phyloP scores from a whole-genome alignment of 2,113 vertebrate species.

The Lasiurus cinereus region DNA sequence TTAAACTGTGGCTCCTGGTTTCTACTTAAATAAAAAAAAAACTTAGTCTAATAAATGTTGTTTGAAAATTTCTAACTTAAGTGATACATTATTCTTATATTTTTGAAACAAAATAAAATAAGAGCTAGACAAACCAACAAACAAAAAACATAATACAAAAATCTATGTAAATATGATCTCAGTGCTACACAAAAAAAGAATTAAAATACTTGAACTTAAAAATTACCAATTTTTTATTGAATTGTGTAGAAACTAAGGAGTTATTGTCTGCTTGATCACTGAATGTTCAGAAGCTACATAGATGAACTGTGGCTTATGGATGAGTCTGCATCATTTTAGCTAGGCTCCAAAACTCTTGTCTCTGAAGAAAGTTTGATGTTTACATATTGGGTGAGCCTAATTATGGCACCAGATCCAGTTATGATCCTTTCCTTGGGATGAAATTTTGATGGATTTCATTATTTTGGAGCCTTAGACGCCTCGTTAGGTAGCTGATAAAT shows the following conservation, averaged over 20 bases:
- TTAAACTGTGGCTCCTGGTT: background rate
- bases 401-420: conserved; percentile 92
- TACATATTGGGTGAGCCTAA: conserved; percentile 84
- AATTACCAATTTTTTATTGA: background rate
- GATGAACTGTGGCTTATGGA: background rate
- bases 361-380: conserved; percentile 15
- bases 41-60: conserved; percentile 3
- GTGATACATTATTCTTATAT: background rate
- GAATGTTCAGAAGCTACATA: background rate
- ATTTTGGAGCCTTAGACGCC: conserved; percentile 93
- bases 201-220: conserved; percentile 2
- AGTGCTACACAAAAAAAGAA: background rate
- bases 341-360: background rate
- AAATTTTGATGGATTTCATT: conserved; percentile 93
- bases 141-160: background rate
- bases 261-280: background rate
- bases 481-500: conserved; percentile 94
- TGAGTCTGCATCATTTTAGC: background rate
- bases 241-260: background rate
- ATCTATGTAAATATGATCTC: background rate
- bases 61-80: conserved; percentile 22
- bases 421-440: conserved; percentile 94
- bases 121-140: background rate
- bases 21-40: background rate
- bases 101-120: conserved; percentile 42